Base-by-base conservation (phyloP, 1,140 invertebrate species). In the Galendromus occidentalis region DNA sequence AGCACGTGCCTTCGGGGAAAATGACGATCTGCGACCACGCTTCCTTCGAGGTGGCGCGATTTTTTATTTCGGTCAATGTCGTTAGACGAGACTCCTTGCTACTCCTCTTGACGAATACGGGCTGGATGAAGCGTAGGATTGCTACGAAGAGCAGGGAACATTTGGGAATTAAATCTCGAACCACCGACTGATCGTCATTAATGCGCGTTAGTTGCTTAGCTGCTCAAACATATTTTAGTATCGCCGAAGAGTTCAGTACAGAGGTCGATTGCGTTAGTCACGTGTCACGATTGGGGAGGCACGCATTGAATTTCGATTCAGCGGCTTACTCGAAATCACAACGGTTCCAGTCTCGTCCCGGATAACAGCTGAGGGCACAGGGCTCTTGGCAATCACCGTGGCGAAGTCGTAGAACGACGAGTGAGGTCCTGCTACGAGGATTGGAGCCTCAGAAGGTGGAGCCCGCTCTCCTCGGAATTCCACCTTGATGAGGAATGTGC, bases 21-120 rank as follows among this genome's bases (percentile, higher is more conserved):
- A 96, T 91, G 64, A 94, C 81, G 28, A 95, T 84, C 80, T 91
- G 89, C n/a, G 90, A 88, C 90, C 91, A 96, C 71, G 87, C 82
- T 64, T 87, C 83, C 44, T 83, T 80, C 0, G 87, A 88, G 0
- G 83, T 86, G 0, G 87, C 87, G 65, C 91, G 80, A 65, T 84
- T 81, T 44, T 88, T 86, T 67, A 96, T 95, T 72, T 93, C 86
- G 73, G 86, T 84, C 66, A 94, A 88, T 1, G 90, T 92, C 70
- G 87, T 88, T 71, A 88, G 85, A 2, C 91, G 77, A 0, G 91
- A 95, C 74, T 92, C 85, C 0, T 87, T 86, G 78, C 93, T 89
- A 72, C 94, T 90, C 47, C 92, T 79, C 79, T 85, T 85, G 12
- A 96, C 91, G 73, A 91, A 92, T 17, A 97, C 86, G 0, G 92